phyloP scores from a whole-genome alignment of 2,113 vertebrate genomes.

The Narcine bancroftii region DNA sequence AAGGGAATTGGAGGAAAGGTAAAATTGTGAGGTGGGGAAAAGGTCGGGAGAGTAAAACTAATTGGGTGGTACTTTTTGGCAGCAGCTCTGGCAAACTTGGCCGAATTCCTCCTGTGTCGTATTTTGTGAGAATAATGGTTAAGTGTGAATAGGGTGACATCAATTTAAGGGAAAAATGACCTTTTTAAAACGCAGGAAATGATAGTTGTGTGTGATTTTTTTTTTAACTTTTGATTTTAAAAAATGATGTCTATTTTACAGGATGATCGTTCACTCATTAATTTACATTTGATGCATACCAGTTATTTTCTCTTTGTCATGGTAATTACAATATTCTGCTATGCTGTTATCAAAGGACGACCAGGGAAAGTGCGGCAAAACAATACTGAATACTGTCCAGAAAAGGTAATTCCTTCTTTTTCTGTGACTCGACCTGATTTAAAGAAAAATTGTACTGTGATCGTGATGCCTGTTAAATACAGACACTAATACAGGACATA shows the following conservation, averaged over 20 bases:
- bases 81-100: neutral
- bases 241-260: constrained; percentile 46
- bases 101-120: neutral
- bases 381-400: constrained; percentile 81
- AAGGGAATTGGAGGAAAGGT: neutral
- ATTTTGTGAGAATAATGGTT: neutral
- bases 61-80: neutral
- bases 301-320: constrained; percentile 99
- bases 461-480: constrained; percentile 34
- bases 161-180: neutral
- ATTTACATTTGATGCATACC: constrained; percentile 97
- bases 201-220: neutral
- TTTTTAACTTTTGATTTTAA: neutral
- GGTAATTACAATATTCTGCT: constrained; percentile 99
- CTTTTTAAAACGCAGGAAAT: too few relatives aligned
- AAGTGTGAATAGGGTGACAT: neutral
- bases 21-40: neutral
- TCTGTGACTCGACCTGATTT: constrained; percentile 28
- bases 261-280: constrained; percentile 97
- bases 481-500: constrained; percentile 28
- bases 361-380: constrained; percentile 86
- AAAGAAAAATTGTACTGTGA: constrained; percentile 33
- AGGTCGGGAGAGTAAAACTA: neutral
- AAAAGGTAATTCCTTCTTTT: constrained; percentile 65
- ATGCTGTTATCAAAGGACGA: constrained; percentile 92